Evolutionary conservation across 2,888 invertebrate species (phyloP), one percentile per base, ranked within the genome.

Genomic region (Erynnis tages): DNA sequence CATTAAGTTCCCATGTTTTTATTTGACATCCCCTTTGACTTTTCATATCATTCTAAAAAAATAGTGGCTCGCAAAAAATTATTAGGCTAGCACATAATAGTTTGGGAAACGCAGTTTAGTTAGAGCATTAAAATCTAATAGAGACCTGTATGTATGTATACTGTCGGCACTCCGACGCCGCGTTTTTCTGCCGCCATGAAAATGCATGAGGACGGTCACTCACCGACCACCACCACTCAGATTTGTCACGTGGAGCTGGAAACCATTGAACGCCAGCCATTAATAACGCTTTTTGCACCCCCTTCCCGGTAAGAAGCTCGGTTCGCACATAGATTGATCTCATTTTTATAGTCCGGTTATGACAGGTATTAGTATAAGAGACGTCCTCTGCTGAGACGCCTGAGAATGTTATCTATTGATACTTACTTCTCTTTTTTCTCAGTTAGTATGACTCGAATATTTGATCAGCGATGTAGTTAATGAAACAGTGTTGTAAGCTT

Each of bases 161-260:
- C 40, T n/a, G 54, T 48, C 55, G 54, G 54, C 65, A 66, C 58
- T 60, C 59, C 63, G 71, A 58, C 72, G 77, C 71, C 71, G 72
- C 69, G 75, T 79, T 81, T 80, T 82, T 79, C 64, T 59, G 11
- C 23, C 16, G 23, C 32, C 2, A 78, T 79, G 72, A 76, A 82
- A 71, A 81, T 82, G 73, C 65, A 81, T 77, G 76, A 76, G 58
- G 14, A 7, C 21, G 57, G 58, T 56, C 57, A 53, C 27, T 57
- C 54, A 53, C 56, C 59, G 50, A 47, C 34, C 27, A 27, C 40
- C 44, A 8, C 19, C 14, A 19, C 49, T 6, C 34, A 41, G 57
- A 60, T 65, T 59, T 59, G 63, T 65, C 69, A 61, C 65, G 58
- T 48, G 53, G 53, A 58, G 53, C 56, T 61, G 56, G 59, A 56